Base-by-base conservation (phyloP, 2,888 invertebrate genomes). In the Microplitis manilae region DNA sequence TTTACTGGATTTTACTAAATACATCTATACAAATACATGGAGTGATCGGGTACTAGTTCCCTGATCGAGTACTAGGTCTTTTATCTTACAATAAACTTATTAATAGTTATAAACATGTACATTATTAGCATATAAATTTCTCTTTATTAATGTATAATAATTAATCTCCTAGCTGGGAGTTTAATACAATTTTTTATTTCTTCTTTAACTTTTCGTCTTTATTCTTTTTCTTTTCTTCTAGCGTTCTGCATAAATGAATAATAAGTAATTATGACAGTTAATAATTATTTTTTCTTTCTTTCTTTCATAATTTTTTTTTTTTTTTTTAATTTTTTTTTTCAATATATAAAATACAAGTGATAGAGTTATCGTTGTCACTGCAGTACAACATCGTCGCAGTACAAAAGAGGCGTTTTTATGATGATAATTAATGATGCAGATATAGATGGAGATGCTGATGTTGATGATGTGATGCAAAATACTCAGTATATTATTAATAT, bases 271-370 rank as follows among this genome's bases (percentile, higher is more conserved):
- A 64, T 64, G 38, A 65, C 41, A 62, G n/a, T 40, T 73, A 40
- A 17, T 64, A 60, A 70, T 17, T 72, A 7, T 64, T 17, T 15
- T 64, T 64, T 20, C n/a, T 17, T 64, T 60, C 13, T 5, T n/a
- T 60, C 61, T 50, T 68, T 67, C 30, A 30, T 30, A 2, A 30
- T 74, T 67, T 64, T 70, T 65, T 68, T 72, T 68, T 73, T 73
- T 69, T 71, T 74, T 68, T 84, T 85, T 84, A 84, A 83, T 85
- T 84, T 84, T 83, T 83, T 85, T 83, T 85, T 86, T 86, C 50
- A 82, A 85, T 85, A 85, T 89, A 88, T 86, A 89, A 89, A 89
- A 88, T 88, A 88, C 85, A 87, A 83, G 82, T 84, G 84, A 83
- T 85, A 84, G 83, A 69, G 41, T 74, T 74, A 73, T 77, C 77